Evolutionary conservation across 2,888 invertebrate genomes (phyloP).

Genomic region (Nowickia ferox): DNA sequence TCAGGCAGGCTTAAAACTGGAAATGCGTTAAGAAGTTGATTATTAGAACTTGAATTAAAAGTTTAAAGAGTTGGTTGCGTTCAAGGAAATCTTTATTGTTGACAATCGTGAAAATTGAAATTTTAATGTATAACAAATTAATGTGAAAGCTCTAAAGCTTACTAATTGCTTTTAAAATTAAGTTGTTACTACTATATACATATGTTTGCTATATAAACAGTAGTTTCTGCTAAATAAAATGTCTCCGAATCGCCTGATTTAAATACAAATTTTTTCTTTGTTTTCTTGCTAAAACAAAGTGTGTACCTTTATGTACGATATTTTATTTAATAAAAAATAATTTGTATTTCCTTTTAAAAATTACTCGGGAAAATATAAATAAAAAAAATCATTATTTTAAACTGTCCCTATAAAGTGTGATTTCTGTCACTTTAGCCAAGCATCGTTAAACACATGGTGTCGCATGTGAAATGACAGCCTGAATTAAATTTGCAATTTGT

Average conservation of each 20-base stretch:
- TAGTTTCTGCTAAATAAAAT: background rate
- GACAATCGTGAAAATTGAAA: constrained; percentile 26
- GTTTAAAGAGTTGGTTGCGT: background rate
- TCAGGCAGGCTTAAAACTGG: background rate
- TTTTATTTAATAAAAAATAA: background rate
- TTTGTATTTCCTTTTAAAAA: background rate
- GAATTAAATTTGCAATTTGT: constrained; percentile 81
- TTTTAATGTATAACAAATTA: background rate
- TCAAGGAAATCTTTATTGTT: constrained; percentile 26
- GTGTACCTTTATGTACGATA: background rate
- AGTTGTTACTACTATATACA: background rate
- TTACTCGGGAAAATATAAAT: background rate
- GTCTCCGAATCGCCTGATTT: no score
- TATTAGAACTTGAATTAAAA: constrained; percentile 23
- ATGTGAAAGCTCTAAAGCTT: background rate
- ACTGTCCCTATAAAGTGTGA: constrained; percentile 70
- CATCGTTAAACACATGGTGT: constrained; percentile 73
- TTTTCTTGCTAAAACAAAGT: background rate
- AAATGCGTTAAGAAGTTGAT: constrained; percentile 43
- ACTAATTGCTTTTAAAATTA: background rate
- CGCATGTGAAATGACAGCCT: constrained; percentile 74
- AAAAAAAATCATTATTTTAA: constrained; percentile 48
- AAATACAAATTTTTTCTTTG: background rate
- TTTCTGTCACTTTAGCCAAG: constrained; percentile 72
- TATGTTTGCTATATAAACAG: background rate